Base-by-base conservation (phyloP, 2,113 vertebrate genomes). In the Varanus komodoensis region DNA sequence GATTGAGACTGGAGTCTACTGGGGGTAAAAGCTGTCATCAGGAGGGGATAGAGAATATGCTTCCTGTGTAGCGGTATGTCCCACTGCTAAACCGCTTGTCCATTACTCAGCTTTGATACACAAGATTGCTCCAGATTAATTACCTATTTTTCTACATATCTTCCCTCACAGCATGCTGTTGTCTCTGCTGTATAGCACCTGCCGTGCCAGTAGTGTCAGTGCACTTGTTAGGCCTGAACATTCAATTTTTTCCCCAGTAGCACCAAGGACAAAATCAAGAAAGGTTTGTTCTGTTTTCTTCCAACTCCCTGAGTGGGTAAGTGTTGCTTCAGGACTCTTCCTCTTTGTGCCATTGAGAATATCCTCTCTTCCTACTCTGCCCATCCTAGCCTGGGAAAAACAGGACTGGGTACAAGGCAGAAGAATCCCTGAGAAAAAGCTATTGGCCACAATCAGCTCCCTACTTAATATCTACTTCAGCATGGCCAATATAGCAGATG, bases 391-490 rank as follows among this genome's bases (percentile, higher is more conserved):
- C 12, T 84, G 73, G 73, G 19, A 74, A 17, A 54, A 54, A 67
- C 38, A 5, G 27, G 57, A 67, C 34, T 44, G 87, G 92, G 67
- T 89, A 87, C 92, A 93, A 93, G 2, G 0, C 77, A 87, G 89
- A 34, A 84, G 87, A 93, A 93, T 94, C 61, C 80, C 85, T 38
- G 32, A 87, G 64, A 91, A 69, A 91, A 91, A 94, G 80, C 90
- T 90, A 0, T 88, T 69, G 93, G n/a, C 92, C 88, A 93, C 93
- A 90, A 96, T 92, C 93, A 93, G 89, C 3, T 68, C 23, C 82
- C 91, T 92, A 85, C 89, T 96, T 95, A 95, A 94, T 90, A 94
- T 90, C 93, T 95, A 90, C 91, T 95, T 96, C 93, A 93, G 77
- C 80, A n/a, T n/a, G 86, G 87, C 77, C 94, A 95, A 92, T 90